These are phyloP conservation scores for Uloborus diversus DNA, from an alignment of 1,140 invertebrate species.

Conservation along the genomic window DNA sequence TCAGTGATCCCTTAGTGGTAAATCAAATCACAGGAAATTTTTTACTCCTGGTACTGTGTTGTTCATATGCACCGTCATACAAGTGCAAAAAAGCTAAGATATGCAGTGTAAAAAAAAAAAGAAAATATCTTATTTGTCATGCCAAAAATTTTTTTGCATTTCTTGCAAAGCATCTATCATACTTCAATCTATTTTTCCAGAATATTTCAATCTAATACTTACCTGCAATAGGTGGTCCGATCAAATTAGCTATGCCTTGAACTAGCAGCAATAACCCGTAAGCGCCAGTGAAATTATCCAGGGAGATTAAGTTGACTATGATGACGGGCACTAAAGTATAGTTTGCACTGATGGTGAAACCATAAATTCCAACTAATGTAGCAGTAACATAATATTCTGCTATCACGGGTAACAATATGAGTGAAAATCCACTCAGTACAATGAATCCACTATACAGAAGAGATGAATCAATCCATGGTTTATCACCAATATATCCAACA, in stretches of 20 bases:
- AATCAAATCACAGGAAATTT: too few species aligned
- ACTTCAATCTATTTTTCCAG: too few species aligned
- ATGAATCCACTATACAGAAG: constrained; percentile 82
- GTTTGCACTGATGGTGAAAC: constrained; percentile 85
- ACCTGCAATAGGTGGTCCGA: constrained; percentile 87
- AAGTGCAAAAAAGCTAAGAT: too few species aligned
- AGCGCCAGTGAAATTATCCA: constrained; percentile 88
- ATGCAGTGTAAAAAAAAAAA: too few species aligned
- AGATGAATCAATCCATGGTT: constrained; percentile 76
- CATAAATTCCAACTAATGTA: constrained; percentile 71
- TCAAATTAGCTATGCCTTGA: constrained; percentile 86
- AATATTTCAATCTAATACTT: too few species aligned
- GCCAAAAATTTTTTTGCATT: too few species aligned
- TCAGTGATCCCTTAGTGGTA: too few species aligned
- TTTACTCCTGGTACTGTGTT: too few species aligned
- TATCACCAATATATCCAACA: constrained; percentile 87
- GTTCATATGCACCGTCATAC: too few species aligned
- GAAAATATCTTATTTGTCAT: too few species aligned
- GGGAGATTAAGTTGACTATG: constrained; percentile 81
- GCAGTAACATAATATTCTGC: constrained; percentile 74
- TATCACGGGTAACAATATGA: constrained; percentile 76
- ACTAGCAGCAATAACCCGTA: constrained; percentile 87
- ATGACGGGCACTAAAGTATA: constrained; percentile 88
- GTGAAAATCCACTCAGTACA: constrained; percentile 77
- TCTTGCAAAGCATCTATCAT: too few species aligned